Evolutionary conservation across 1,140 invertebrate species (phyloP).

Genomic region (Heliconius himera): DNA sequence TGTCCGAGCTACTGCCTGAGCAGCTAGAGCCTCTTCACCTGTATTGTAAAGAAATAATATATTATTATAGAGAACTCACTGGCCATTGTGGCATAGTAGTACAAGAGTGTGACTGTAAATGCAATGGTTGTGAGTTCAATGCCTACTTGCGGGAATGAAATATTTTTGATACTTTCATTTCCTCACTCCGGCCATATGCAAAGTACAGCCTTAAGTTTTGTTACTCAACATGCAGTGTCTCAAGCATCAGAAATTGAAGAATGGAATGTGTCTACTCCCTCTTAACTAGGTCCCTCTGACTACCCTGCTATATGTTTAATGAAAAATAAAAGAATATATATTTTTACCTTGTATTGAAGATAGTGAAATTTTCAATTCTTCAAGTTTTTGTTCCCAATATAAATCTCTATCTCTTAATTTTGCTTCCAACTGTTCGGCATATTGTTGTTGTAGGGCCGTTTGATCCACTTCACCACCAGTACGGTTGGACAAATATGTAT

Average conservation of each 20-base stretch:
- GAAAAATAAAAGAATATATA: no score
- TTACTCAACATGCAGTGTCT: not conserved
- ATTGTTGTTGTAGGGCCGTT: constrained; percentile 64
- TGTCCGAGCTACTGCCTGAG: constrained; percentile 76
- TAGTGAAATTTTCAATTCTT: constrained; percentile 67
- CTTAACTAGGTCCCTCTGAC: not conserved
- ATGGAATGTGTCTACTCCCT: constrained; percentile 8
- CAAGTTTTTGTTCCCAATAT: constrained; percentile 73
- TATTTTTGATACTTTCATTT: no score
- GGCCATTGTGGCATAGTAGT: no score
- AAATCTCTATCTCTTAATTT: constrained; percentile 67
- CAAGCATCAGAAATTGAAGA: not conserved
- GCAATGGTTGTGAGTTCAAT: no score
- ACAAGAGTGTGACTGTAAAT: no score
- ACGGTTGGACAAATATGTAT: constrained; percentile 71
- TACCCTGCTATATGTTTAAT: not conserved
- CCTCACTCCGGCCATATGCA: no score
- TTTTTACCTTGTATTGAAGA: constrained; percentile 66
- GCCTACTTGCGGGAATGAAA: no score
- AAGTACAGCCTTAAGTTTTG: no score
- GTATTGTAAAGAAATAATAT: not conserved
- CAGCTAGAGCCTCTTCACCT: constrained; percentile 80
- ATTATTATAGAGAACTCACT: not conserved
- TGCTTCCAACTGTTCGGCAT: constrained; percentile 64
- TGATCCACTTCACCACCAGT: constrained; percentile 70